These are phyloP conservation scores for Cyprinodon tularosa DNA, from an alignment of 2,113 vertebrate genomes.

Conservation along the genomic window DNA sequence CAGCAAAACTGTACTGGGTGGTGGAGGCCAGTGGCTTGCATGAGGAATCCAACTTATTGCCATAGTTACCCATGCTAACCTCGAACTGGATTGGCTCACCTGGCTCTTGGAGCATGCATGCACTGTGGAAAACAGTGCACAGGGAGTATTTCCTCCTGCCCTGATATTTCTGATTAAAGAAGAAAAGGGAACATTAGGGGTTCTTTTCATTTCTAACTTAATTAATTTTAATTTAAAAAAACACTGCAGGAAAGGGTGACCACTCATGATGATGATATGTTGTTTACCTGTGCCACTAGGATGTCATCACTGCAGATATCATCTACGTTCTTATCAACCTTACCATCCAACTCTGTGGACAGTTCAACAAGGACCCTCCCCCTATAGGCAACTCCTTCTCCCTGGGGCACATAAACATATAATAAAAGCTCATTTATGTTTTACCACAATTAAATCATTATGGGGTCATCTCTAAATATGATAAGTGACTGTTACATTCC, in stretches of 20 bases:
- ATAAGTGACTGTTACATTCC: slow-evolving; percentile 81
- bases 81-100: slow-evolving; percentile 97
- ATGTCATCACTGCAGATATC: slow-evolving; percentile 90
- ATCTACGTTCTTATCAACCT: slow-evolving; percentile 85
- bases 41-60: slow-evolving; percentile 95
- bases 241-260: not conserved
- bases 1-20: slow-evolving; percentile 90
- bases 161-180: slow-evolving; percentile 88
- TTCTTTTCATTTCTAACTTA: not conserved
- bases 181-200: not conserved
- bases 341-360: slow-evolving; percentile 86
- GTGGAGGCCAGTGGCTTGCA: slow-evolving; percentile 95
- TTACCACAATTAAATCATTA: not conserved
- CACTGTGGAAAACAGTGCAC: slow-evolving; percentile 92
- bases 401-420: slow-evolving; percentile 75
- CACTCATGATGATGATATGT: not conserved
- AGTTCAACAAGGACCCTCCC: slow-evolving; percentile 93
- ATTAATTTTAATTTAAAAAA: not conserved
- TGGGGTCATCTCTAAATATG: not conserved
- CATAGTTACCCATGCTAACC: slow-evolving; percentile 98
- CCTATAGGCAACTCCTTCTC: slow-evolving; percentile 93
- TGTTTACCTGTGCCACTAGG: slow-evolving; percentile 89
- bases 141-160: slow-evolving; percentile 90
- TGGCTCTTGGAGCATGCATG: slow-evolving; percentile 91
- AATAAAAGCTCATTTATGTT: not conserved